A percentile compares a stretch with the other conserved stretches of the same genome.
Conservation (phyloP, 1,140 invertebrate species). For the Papilio glaucus region DNA sequence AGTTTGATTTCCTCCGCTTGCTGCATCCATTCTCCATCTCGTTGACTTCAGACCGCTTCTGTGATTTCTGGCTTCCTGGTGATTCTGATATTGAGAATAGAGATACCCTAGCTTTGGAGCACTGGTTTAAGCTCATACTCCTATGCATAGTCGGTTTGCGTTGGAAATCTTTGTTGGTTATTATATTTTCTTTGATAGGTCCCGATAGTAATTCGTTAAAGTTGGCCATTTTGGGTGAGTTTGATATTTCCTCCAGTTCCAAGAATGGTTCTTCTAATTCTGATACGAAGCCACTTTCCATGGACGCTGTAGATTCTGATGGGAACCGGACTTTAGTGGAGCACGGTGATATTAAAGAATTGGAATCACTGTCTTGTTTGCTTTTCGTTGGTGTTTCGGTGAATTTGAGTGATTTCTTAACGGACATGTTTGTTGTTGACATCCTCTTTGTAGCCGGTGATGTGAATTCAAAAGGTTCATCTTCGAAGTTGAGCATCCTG, state of each 20-base stretch:
- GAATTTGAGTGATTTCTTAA: conserved; percentile 75
- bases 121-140: conserved; percentile 67
- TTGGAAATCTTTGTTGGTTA: conserved; percentile 44
- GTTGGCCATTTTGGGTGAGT: conserved; percentile 67
- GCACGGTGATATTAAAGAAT: conserved; percentile 54
- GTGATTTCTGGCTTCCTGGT: conserved; percentile 49
- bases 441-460: conserved; percentile 58
- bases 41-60: conserved; percentile 52
- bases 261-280: conserved; percentile 72
- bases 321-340: conserved; percentile 57
- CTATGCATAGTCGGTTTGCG: conserved; percentile 50
- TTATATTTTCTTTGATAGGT: conserved; percentile 65
- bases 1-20: conserved; percentile 62
- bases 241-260: conserved; percentile 65
- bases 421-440: conserved; percentile 48
- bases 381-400: conserved; percentile 59
- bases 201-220: conserved; percentile 68
- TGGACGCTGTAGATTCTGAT: conserved; percentile 67
- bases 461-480: conserved; percentile 67
- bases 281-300: conserved; percentile 76
- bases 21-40: conserved; percentile 44
- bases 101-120: conserved; percentile 53
- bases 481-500: conserved; percentile 70
- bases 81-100: conserved; percentile 64
- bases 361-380: conserved; percentile 60